A percentile compares a stretch with the other conserved stretches of the same genome.
phyloP scores from a whole-genome alignment of 2,113 vertebrate species.

The Anseranas semipalmata region DNA sequence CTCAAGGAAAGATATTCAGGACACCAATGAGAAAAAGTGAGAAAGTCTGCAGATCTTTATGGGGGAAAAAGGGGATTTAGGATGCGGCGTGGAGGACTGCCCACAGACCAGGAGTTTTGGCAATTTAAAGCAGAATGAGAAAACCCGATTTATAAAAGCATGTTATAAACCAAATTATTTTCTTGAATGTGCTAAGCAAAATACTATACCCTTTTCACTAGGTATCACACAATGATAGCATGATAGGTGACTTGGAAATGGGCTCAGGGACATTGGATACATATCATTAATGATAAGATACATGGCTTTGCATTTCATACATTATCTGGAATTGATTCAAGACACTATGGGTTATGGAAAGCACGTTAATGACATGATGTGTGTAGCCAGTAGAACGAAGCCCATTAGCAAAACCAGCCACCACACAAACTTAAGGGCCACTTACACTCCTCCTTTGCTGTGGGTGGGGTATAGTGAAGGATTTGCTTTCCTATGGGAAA shows the following conservation, averaged over 20 bases:
- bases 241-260: background rate
- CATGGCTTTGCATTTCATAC: background rate
- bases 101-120: background rate
- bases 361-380: slow-evolving; percentile 53
- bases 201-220: background rate
- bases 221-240: background rate
- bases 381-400: slow-evolving; percentile 51
- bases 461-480: background rate
- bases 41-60: background rate
- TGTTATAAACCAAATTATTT: background rate
- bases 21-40: background rate
- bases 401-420: slow-evolving; percentile 58
- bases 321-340: slow-evolving; percentile 52
- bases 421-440: slow-evolving; percentile 57
- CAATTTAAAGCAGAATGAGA: background rate
- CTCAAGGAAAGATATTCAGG: background rate
- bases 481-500: slow-evolving; percentile 48
- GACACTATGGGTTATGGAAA: slow-evolving; percentile 26
- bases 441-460: slow-evolving; percentile 31
- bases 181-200: background rate
- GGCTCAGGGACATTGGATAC: background rate
- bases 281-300: slow-evolving; percentile 37
- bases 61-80: background rate
- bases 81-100: background rate
- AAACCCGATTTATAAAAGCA: background rate